Evolutionary conservation across 2,888 invertebrate species (phyloP), one percentile per base, ranked within the genome.

Genomic region (Hipparchia sbordonii): DNA sequence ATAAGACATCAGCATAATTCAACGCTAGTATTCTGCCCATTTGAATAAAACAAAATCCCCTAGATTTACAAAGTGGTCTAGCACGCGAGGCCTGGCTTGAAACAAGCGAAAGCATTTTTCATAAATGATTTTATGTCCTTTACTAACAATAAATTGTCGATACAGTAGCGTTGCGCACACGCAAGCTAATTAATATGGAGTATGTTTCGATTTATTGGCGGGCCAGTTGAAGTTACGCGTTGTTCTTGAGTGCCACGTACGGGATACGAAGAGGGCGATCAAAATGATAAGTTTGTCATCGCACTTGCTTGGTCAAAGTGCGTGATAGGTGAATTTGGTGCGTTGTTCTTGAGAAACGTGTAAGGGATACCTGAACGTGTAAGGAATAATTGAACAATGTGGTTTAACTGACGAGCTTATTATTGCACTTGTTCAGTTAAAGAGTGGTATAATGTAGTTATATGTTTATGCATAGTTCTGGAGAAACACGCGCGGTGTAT

Each of bases 171-270:
- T 77, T 77, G 81, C 82, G 81, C 85, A 84, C 90, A 90, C 90
- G 90, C 90, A 78, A 90, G 82, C 89, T 89, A 90, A 90, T 90
- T 90, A 90, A 90, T 90, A 90, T 89, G 89, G 90, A 89, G 89
- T 88, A 87, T 82, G 81, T 82, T 79, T 86, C 86, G 88, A 90
- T 90, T 90, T 90, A 90, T 90, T 84, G 85, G 82, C 85, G 78
- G 79, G 78, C 78, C 79, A 81, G 75, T 79, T 76, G 77, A 75
- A 82, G 81, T 82, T 82, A 83, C 81, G 79, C 79, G 81, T 74
- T 80, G 82, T 77, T 75, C 68, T 65, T n/a, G 78, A 45, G 51
- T 39, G 61, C 33, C 23, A 80, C 79, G 73, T 63, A 85, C 81
- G 73, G 79, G n/a, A 2, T 2, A 4, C 2, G 9, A 52, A 62